These are phyloP conservation scores for Indri indri DNA, from an alignment of 2,113 vertebrate species.

Conservation along the genomic window DNA sequence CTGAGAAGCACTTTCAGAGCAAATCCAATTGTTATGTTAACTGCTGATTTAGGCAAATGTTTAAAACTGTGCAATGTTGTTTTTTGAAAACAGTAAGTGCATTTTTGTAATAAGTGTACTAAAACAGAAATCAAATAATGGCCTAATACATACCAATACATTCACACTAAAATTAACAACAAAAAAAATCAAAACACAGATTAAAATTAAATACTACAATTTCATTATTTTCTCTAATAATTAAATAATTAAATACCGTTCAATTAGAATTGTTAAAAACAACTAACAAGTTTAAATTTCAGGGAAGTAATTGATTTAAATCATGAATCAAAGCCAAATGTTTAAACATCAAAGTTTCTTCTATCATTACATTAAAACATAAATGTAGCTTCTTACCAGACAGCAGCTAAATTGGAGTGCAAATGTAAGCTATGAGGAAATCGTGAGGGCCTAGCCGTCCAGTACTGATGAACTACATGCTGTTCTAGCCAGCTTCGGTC, in stretches of 20 bases:
- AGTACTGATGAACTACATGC: constrained; percentile 94
- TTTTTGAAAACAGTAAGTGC: background rate
- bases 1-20: background rate
- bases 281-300: background rate
- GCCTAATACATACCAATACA: background rate
- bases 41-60: background rate
- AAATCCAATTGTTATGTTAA: background rate
- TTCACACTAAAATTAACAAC: background rate
- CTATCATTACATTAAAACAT: background rate
- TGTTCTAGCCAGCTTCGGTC: constrained; percentile 94
- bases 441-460: constrained; percentile 88
- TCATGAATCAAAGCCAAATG: background rate
- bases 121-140: constrained; percentile 2
- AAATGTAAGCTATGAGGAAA: constrained; percentile 95
- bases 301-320: background rate
- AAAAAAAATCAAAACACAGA: background rate
- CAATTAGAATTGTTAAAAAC: background rate
- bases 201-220: background rate
- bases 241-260: background rate
- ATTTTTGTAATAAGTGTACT: background rate
- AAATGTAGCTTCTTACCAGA: constrained; percentile 89
- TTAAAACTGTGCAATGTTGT: background rate
- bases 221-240: background rate
- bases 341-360: background rate
- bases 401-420: constrained; percentile 95